phyloP scores from a whole-genome alignment of 2,113 vertebrate species.

The Geococcyx californianus region DNA sequence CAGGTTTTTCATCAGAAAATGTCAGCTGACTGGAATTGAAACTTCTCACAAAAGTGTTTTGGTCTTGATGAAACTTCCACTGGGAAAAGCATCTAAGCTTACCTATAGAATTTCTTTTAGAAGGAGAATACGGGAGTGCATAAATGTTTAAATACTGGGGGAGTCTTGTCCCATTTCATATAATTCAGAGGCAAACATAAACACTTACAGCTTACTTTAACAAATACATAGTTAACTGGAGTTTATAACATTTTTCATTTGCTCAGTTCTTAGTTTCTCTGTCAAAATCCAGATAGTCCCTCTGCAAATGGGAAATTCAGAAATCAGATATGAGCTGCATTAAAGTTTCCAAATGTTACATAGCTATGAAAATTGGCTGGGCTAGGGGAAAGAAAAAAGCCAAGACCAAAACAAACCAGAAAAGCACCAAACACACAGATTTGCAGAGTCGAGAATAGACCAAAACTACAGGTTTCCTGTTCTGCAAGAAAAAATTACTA shows the following conservation, averaged over 20 bases:
- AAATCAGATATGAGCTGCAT: not conserved
- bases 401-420: no score
- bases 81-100: not conserved
- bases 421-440: not conserved
- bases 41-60: not conserved
- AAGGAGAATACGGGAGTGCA: rapidly evolving
- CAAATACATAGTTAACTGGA: not conserved
- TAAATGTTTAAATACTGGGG: not conserved
- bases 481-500: not conserved
- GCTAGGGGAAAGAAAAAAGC: not conserved
- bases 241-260: not conserved
- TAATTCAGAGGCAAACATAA: not conserved
- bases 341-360: not conserved
- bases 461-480: not conserved
- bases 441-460: not conserved
- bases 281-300: not conserved
- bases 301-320: not conserved
- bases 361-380: not conserved
- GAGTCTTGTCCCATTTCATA: not conserved
- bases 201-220: not conserved
- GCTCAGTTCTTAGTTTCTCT: not conserved
- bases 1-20: conserved; percentile 30
- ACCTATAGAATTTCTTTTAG: not conserved
- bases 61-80: not conserved
- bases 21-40: not conserved